Base-by-base conservation (phyloP, 92 coral and sea anemone species). In the Chrysogorgia sp. region DNA sequence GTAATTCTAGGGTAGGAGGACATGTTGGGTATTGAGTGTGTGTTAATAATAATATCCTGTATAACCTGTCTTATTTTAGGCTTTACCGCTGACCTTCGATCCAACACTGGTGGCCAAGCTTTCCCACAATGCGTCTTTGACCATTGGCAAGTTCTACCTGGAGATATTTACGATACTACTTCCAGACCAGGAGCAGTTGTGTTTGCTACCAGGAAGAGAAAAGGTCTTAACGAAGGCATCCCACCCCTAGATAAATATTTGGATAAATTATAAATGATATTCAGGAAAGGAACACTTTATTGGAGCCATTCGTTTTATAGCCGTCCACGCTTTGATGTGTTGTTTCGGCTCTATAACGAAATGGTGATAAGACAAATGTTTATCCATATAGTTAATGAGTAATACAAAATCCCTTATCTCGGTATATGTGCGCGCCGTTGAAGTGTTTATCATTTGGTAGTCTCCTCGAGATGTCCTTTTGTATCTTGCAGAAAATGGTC, bases 121-220 rank as follows among this genome's bases (percentile, higher is more conserved):
- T 94, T 94, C 87, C 98, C 98, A 13, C 98, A 94, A 77, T 94
- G 98, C 59, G 98, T 94, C 55, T 94, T 94, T 58, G 97, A 94
- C 75, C 98, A 94, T 76, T 94, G 98, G 98, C 83, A 63, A 25
- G 2, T 13, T 1, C 76, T 94, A 24, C 79, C 77, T 9, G 97
- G 92, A 10, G 89, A 87, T 34, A 75, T 75, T 0, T 0, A 0
- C 0, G 96, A 92, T 7, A 20, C 31, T 4, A 0, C 68, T 10
- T 7, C 86, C 29, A 94, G 81, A 53, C 85, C 92, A 17, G 91
- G 84, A 17, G 0, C 0, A 0, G 88, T 91, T 29, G 89, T 94
- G 48, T 10, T 7, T 0, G 77, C 31, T 0, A 81, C 96, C 61
- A 85, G 98, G 71, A 94, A 94, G 67, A 87, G 98, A 32, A 94